These are phyloP conservation scores for Amniataba percoides DNA, from an alignment of 2,797 vertebrate species.

Conservation along the genomic window DNA sequence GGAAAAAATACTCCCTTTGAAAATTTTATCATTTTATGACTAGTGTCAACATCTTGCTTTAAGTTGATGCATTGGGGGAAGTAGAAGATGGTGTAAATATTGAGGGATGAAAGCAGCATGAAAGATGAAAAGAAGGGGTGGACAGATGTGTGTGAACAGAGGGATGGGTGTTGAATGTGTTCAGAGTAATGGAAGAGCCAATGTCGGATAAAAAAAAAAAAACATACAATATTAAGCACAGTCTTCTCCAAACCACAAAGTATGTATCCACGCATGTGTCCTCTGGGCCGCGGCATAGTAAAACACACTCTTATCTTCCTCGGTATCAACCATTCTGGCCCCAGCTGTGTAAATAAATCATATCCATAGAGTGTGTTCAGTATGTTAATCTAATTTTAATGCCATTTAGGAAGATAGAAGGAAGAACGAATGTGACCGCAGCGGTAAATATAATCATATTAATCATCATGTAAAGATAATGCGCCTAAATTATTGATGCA, in stretches of 20 bases:
- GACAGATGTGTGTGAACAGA: constrained; percentile 22
- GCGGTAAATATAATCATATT: constrained; percentile 68
- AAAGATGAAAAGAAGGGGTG: constrained; percentile 16
- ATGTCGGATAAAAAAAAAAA: constrained; percentile 10
- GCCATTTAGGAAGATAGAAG: constrained; percentile 59
- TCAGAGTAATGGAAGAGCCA: constrained; percentile 15
- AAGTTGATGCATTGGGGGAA: not conserved
- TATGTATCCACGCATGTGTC: constrained; percentile 22
- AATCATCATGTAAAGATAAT: constrained; percentile 76
- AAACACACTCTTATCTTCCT: constrained; percentile 54
- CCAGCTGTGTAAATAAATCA: constrained; percentile 68
- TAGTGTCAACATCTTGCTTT: not conserved
- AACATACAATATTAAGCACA: constrained; percentile 22
- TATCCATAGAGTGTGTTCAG: constrained; percentile 53
- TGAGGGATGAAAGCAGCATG: constrained; percentile 5
- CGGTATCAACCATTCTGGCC: constrained; percentile 42
- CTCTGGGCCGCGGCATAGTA: constrained; percentile 34
- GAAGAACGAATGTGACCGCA: constrained; percentile 44
- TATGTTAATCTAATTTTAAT: constrained; percentile 75
- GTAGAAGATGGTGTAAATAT: not conserved
- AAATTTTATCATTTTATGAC: not conserved
- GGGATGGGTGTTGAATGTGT: constrained; percentile 20
- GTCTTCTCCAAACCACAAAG: constrained; percentile 28
- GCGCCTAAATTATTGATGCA: constrained; percentile 74
- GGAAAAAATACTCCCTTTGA: not conserved